A percentile compares a stretch with the other conserved stretches of the same genome.
Evolutionary conservation across 2,797 vertebrate genomes (phyloP).

Genomic region (Premnoplex brunnescens): DNA sequence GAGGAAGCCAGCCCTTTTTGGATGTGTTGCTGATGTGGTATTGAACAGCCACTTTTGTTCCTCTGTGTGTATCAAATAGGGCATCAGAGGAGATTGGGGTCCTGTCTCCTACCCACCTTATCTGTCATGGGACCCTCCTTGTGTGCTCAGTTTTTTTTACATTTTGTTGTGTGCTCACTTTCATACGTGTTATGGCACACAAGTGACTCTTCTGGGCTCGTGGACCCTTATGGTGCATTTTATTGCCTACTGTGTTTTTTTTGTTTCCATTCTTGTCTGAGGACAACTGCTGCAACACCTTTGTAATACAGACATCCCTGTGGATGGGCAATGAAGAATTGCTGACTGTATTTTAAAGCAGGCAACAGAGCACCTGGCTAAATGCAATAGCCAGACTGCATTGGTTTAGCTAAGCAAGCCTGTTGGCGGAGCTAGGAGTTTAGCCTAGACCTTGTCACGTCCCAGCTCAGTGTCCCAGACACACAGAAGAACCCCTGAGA

Average conservation of each 20-base stretch:
- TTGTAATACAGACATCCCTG: neutral
- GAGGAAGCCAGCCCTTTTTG: neutral
- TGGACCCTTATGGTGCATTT: neutral
- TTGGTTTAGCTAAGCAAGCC: neutral
- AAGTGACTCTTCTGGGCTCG: neutral
- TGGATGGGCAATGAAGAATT: neutral
- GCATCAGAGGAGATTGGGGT: neutral
- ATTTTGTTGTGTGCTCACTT: neutral
- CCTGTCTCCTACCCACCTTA: neutral
- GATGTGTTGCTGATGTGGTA: neutral
- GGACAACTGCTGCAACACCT: neutral
- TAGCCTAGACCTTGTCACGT: neutral
- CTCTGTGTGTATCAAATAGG: neutral
- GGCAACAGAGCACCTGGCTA: neutral
- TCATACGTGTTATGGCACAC: accelerated
- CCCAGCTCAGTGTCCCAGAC: neutral
- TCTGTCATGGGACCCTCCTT: accelerated
- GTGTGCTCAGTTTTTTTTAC: neutral
- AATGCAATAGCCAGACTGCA: neutral
- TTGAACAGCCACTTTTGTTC: neutral
- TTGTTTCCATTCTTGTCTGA: accelerated
- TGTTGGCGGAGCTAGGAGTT: neutral
- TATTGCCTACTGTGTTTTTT: neutral
- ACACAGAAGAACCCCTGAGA: neutral
- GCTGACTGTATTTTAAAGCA: neutral